These are phyloP conservation scores for Tragelaphus buxtoni DNA, from an alignment of 2,113 vertebrate species.

Conservation along the genomic window DNA sequence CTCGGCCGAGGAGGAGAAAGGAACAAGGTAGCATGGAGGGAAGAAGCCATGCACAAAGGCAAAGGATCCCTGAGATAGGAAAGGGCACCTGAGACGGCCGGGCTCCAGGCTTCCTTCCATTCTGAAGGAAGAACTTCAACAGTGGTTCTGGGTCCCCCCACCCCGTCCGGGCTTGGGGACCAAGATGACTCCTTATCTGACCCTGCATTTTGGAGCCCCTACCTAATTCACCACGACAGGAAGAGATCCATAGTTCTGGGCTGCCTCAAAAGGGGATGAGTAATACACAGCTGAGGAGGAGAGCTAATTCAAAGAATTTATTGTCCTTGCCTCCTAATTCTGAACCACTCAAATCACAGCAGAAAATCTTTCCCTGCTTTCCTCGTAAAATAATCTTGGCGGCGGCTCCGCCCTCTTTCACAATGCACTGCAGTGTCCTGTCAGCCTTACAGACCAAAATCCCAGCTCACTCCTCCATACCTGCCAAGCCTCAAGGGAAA, in stretches of 20 bases:
- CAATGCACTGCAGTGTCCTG: neutral
- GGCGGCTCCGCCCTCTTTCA: accelerated
- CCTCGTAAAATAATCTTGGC: neutral
- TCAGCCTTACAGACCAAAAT: neutral
- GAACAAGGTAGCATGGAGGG: too few relatives aligned
- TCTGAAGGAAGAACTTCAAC: neutral
- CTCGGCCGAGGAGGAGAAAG: neutral
- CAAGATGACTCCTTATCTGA: neutral
- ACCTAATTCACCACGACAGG: neutral
- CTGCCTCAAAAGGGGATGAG: neutral
- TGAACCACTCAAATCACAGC: neutral
- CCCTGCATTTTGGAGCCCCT: neutral
- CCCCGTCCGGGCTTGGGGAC: neutral
- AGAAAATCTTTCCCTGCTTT: neutral
- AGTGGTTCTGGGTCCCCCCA: neutral
- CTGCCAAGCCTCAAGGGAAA: neutral
- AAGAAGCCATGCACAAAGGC: neutral
- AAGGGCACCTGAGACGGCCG: accelerated
- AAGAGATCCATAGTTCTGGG: accelerated
- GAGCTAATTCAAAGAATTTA: neutral
- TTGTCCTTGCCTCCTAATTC: neutral
- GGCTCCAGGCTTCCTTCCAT: neutral
- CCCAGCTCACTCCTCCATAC: neutral
- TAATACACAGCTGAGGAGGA: neutral
- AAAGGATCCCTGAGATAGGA: neutral